A percentile compares a stretch with the other conserved stretches of the same genome.
Conservation (phyloP, 2,888 invertebrate species). For the Seira ritae region DNA sequence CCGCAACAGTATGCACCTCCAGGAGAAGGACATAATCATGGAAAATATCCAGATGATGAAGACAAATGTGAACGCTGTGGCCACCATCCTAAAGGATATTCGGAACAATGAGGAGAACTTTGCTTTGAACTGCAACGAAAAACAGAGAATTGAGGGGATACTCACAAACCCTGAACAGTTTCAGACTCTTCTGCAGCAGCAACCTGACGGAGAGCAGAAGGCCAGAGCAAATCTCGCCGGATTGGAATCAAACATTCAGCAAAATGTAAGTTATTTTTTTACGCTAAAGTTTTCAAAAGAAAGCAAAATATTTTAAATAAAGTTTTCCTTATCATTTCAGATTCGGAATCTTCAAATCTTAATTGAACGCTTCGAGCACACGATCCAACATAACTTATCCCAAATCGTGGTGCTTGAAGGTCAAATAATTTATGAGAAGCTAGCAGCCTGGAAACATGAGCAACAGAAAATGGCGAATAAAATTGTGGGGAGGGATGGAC, state of each 20-base stretch:
- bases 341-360: slow-evolving; percentile 34
- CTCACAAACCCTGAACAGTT: slow-evolving; percentile 28
- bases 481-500: neutral
- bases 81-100: slow-evolving; percentile 37
- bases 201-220: slow-evolving; percentile 31
- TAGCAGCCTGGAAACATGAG: slow-evolving; percentile 59
- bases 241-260: slow-evolving; percentile 36
- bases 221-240: neutral
- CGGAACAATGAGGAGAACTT: slow-evolving; percentile 48
- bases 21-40: slow-evolving; percentile 40
- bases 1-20: slow-evolving; percentile 11
- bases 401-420: slow-evolving; percentile 33
- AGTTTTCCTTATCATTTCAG: slow-evolving; percentile 1
- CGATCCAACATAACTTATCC: slow-evolving; percentile 28
- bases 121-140: slow-evolving; percentile 41
- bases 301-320: neutral
- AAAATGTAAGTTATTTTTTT: slow-evolving; percentile 51
- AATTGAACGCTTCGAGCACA: slow-evolving; percentile 43
- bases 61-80: slow-evolving; percentile 13
- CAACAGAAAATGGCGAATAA: slow-evolving; percentile 66
- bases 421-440: slow-evolving; percentile 45
- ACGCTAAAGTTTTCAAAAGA: neutral
- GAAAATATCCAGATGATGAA: slow-evolving; percentile 41
- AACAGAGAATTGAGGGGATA: slow-evolving; percentile 45
- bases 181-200: slow-evolving; percentile 1